phyloP scores from a whole-genome alignment of 1,140 invertebrate species.

The Geopemphigus sp. region DNA sequence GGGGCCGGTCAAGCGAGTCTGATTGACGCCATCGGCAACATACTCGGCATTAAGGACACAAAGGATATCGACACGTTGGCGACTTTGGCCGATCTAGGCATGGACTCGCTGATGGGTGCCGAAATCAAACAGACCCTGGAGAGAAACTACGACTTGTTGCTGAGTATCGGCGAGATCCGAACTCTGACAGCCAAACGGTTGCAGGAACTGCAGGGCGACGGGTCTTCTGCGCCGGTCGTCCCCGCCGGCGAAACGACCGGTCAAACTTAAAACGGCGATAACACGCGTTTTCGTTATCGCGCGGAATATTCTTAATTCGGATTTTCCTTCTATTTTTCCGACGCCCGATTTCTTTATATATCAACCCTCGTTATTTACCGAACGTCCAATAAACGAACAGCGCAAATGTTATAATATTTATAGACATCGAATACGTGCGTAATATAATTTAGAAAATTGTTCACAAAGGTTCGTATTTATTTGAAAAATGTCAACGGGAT shows the following conservation, averaged over 20 bases:
- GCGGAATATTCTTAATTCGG: background rate
- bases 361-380: too few relatives aligned
- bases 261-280: background rate
- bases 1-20: constrained; percentile 61
- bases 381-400: too few relatives aligned
- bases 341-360: too few relatives aligned
- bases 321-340: background rate
- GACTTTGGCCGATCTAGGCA: constrained; percentile 86
- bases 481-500: too few relatives aligned
- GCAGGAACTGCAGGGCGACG: constrained; percentile 62
- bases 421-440: too few relatives aligned
- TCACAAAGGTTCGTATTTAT: too few relatives aligned
- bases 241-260: background rate
- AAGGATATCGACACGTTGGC: constrained; percentile 70
- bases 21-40: constrained; percentile 75
- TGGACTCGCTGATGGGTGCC: constrained; percentile 97
- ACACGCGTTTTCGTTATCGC: background rate
- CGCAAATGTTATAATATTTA: too few relatives aligned
- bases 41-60: constrained; percentile 80
- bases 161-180: constrained; percentile 88
- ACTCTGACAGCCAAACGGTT: constrained; percentile 73
- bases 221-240: background rate
- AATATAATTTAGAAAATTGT: too few relatives aligned
- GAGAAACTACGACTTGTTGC: constrained; percentile 81
- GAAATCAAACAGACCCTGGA: constrained; percentile 97